Base-by-base conservation (phyloP, 2,113 vertebrate species). In the Entomyzon cyanotis region DNA sequence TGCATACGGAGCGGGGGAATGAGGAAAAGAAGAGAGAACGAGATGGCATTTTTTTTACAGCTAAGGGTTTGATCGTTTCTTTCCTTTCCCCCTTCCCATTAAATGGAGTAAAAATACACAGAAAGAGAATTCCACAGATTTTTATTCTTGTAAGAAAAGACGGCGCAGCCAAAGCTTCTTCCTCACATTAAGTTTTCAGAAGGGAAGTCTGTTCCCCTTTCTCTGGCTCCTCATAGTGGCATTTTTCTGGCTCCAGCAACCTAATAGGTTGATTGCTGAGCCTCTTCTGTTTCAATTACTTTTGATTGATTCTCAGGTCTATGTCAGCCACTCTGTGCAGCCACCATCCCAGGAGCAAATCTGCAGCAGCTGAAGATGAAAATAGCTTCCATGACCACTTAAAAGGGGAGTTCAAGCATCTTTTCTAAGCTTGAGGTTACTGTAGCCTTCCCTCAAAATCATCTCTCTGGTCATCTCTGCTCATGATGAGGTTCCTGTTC, bases 251-350 rank as follows among this genome's bases (percentile, higher is more conserved):
- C 94, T 97, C 94, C 94, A 96, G 94, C 83, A 87, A 90, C 85
- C 90, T 97, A 97, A 97, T 96, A 97, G 95, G 96, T 96, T 97
- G 97, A 97, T 97, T 95, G 96, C 94, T 39, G 77, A 94, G 91
- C 87, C 80, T 96, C 94, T 97, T 97, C 94, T 97, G 87, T 97
- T 97, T 96, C 96, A 97, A 96, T 97, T 96, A 97, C 93, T 97
- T 96, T 85, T 95, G 97, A 97, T 96, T 96, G 97, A 97, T 97
- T 96, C 94, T 94, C 83, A 92, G 93, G 87, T 96, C 94, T 93
- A 31, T 94, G 95, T 92, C 96, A 96, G 85, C 77, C 87, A 82
- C 82, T 95, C 11, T 3, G 67, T 41, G 94, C 93, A 94, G 93
- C 74, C 93, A 91, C 94, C 91, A 93, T 78, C 94, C 87, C 83